Conservation (phyloP, 2,888 invertebrate species). For the Atrina japonica region DNA sequence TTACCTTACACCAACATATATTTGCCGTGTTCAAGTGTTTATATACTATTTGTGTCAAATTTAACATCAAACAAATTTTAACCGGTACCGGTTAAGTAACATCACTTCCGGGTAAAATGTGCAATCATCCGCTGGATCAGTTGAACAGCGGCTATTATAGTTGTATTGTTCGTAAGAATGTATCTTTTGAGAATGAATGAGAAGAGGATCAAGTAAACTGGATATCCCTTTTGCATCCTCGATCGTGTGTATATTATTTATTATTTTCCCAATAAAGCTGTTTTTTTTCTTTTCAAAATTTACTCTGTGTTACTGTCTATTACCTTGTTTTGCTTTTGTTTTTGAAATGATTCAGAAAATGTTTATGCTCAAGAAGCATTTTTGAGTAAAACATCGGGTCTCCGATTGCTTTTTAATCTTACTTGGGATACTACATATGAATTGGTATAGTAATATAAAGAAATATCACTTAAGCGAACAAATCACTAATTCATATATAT, state of each 20-base stretch:
- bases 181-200: slow-evolving; percentile 48
- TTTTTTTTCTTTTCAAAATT: slow-evolving; percentile 29
- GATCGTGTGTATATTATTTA: slow-evolving; percentile 59
- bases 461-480: too few species aligned
- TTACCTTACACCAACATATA: slow-evolving; percentile 42
- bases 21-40: slow-evolving; percentile 61
- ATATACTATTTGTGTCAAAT: slow-evolving; percentile 41
- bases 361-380: background rate
- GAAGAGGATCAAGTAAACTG: slow-evolving; percentile 54
- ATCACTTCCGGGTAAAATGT: slow-evolving; percentile 48
- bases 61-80: slow-evolving; percentile 46
- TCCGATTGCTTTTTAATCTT: too few species aligned
- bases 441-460: too few species aligned
- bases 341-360: background rate
- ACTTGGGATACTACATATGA: too few species aligned
- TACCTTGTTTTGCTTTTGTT: background rate
- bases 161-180: slow-evolving; percentile 46
- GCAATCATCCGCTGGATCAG: slow-evolving; percentile 32
- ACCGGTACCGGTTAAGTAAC: slow-evolving; percentile 62
- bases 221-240: slow-evolving; percentile 61
- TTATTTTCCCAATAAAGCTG: slow-evolving; percentile 61
- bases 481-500: too few species aligned
- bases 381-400: background rate
- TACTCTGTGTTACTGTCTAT: background rate
- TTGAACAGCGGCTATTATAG: slow-evolving; percentile 20